These are phyloP conservation scores for Bryconaethiops microstoma DNA, from an alignment of 2,797 vertebrate species.

Conservation along the genomic window DNA sequence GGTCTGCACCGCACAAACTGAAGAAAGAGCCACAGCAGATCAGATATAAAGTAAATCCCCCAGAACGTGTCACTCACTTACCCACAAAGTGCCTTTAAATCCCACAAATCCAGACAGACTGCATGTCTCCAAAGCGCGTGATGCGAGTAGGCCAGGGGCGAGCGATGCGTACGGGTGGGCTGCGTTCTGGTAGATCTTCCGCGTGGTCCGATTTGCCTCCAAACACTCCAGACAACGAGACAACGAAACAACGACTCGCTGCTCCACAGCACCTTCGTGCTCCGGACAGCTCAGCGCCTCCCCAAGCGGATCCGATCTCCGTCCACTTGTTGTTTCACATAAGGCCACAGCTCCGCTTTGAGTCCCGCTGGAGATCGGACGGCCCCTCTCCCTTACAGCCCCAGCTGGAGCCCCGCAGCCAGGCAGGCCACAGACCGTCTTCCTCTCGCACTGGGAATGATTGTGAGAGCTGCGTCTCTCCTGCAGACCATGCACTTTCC, in stretches of 20 bases:
- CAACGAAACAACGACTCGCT: no score
- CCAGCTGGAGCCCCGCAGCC: neutral
- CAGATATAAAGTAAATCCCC: neutral
- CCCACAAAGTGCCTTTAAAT: conserved; percentile 4
- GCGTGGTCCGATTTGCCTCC: no score
- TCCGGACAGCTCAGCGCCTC: no score
- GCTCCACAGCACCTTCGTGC: no score
- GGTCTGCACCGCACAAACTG: neutral
- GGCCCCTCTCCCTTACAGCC: neutral
- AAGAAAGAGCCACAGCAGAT: neutral
- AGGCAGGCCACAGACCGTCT: neutral
- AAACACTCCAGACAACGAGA: no score
- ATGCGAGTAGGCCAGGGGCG: no score
- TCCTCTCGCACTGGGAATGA: neutral
- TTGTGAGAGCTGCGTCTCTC: neutral
- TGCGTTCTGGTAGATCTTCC: no score
- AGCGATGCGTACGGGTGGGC: no score
- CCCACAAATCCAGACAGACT: neutral
- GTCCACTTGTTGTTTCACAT: no score
- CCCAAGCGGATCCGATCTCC: no score
- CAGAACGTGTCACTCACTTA: conserved; percentile 1
- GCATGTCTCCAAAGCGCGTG: no score
- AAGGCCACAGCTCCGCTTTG: neutral
- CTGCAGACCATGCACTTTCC: neutral
- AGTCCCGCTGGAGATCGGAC: no score